A percentile compares a stretch with the other conserved stretches of the same genome.
phyloP scores from a whole-genome alignment of 2,113 vertebrate species.

The Ammodytes marinus region DNA sequence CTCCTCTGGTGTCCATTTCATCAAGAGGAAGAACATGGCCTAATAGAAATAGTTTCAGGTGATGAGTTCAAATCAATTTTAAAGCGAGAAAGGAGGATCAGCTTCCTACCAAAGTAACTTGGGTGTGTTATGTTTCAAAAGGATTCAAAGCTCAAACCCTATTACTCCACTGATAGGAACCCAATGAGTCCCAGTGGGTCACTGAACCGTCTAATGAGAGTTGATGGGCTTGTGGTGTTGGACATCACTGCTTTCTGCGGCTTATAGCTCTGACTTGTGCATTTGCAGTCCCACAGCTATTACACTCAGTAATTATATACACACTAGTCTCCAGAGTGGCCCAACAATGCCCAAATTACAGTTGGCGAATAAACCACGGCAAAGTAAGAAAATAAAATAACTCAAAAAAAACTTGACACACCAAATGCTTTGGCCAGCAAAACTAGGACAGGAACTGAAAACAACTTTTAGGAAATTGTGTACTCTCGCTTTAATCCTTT shows the following conservation, averaged over 20 bases:
- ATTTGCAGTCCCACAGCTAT: conserved; percentile 67
- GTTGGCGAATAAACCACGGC: conserved; percentile 72
- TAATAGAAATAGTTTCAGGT: neutral
- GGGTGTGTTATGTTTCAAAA: conserved; percentile 28
- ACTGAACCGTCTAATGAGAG: conserved; percentile 56
- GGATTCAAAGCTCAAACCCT: conserved; percentile 13
- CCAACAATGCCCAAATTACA: conserved; percentile 73
- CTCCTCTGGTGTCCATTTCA: neutral
- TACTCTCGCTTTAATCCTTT: conserved; percentile 3
- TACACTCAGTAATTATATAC: conserved; percentile 73
- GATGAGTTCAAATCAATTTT: conserved; percentile 8
- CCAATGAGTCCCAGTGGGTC: conserved; percentile 64
- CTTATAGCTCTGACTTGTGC: conserved; percentile 55
- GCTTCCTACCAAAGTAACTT: neutral
- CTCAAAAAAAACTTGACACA: conserved; percentile 46
- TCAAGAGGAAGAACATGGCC: neutral
- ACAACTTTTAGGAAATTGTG: conserved; percentile 15
- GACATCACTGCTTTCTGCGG: conserved; percentile 54
- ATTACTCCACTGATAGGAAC: conserved; percentile 46
- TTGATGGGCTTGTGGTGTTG: conserved; percentile 45
- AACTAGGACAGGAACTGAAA: conserved; percentile 8
- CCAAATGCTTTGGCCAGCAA: conserved; percentile 24
- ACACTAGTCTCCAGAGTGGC: conserved; percentile 56
- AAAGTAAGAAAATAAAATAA: conserved; percentile 52
- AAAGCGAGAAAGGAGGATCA: neutral